Conservation (phyloP, 2,797 vertebrate species). For the Petrocephalus sullivani region DNA sequence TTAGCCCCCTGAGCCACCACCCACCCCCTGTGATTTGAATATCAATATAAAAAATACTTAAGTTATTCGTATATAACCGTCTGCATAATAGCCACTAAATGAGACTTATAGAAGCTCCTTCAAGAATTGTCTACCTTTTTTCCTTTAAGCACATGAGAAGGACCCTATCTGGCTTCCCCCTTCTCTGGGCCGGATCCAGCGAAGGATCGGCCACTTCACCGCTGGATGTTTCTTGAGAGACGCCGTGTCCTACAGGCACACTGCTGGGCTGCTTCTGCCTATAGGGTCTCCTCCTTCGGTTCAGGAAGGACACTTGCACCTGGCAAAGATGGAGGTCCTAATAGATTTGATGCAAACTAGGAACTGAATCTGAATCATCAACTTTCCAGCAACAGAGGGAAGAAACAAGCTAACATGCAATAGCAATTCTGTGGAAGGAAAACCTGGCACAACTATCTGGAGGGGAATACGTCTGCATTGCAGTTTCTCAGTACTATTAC, state of each 20-base stretch:
- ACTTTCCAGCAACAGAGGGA: background rate
- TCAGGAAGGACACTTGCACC: slow-evolving; percentile 28
- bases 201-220: background rate
- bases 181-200: slow-evolving; percentile 34
- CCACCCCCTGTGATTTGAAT: too few species aligned
- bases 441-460: too few species aligned
- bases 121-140: slow-evolving; percentile 43
- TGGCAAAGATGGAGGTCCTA: background rate
- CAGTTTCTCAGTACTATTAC: too few species aligned
- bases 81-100: background rate
- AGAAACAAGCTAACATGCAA: too few species aligned
- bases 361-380: background rate
- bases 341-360: background rate
- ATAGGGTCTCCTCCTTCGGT: slow-evolving; percentile 37
- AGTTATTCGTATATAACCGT: background rate
- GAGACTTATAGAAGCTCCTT: background rate
- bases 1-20: too few species aligned
- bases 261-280: background rate
- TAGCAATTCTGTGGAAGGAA: too few species aligned
- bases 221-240: slow-evolving; percentile 20
- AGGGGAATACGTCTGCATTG: too few species aligned
- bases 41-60: background rate
- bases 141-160: slow-evolving; percentile 44
- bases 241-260: too few species aligned
- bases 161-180: slow-evolving; percentile 42